Conservation (phyloP, 2,113 vertebrate genomes). For the Anoura caudifer region DNA sequence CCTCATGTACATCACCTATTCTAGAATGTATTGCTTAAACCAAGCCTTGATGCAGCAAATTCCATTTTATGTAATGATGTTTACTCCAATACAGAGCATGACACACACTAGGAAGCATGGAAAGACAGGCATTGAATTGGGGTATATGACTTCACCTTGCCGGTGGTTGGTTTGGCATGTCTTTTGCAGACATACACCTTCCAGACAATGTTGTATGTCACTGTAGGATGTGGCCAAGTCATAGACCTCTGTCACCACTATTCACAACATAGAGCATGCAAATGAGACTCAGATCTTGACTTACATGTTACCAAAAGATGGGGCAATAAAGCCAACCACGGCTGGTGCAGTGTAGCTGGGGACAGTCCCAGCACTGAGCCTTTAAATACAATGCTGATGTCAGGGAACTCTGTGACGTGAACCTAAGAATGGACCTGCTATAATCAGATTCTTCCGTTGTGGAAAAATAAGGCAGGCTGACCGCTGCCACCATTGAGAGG, state of each 20-base stretch:
- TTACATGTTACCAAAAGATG: neutral
- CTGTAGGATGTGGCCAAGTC: too few relatives aligned
- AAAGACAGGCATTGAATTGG: neutral
- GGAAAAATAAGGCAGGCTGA: conserved; percentile 44
- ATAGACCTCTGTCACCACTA: neutral
- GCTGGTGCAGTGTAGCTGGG: neutral
- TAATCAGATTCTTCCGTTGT: conserved; percentile 44
- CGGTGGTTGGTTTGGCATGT: neutral
- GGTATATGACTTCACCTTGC: neutral
- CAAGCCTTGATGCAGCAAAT: neutral
- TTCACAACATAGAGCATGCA: neutral
- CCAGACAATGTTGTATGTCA: neutral
- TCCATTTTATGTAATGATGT: neutral
- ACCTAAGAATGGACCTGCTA: neutral
- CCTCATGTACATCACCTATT: neutral
- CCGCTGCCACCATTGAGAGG: conserved; percentile 6
- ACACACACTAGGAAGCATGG: rapidly evolving
- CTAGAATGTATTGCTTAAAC: neutral
- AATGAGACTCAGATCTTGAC: neutral
- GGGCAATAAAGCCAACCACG: neutral
- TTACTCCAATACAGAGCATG: neutral
- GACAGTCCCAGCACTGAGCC: neutral
- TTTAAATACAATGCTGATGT: conserved; percentile 58
- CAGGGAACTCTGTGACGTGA: conserved; percentile 33
- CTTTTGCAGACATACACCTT: neutral